Evolutionary conservation across 2,113 vertebrate species (phyloP).

Genomic region (Zonotrichia leucophrys): DNA sequence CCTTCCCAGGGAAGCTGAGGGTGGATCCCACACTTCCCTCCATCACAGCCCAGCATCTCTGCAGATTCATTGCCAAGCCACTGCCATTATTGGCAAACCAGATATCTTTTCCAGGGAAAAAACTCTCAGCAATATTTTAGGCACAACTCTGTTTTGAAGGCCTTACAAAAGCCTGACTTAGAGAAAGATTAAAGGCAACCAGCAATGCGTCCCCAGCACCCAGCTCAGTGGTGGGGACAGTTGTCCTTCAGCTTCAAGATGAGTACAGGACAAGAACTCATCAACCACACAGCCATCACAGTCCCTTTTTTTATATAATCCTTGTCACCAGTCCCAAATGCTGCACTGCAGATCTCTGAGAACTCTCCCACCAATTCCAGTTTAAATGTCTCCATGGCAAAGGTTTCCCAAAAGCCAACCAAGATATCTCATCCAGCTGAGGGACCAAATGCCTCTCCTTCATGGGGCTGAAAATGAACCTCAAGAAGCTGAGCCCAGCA

Average conservation of each 20-base stretch:
- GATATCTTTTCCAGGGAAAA: background rate
- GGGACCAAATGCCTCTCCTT: background rate
- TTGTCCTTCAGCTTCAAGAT: background rate
- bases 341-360: background rate
- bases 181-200: background rate
- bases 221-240: background rate
- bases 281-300: rapidly evolving
- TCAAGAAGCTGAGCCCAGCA: background rate
- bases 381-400: background rate
- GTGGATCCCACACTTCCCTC: background rate
- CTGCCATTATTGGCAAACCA: background rate
- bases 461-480: background rate
- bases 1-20: background rate
- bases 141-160: background rate
- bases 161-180: background rate
- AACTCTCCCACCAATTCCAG: background rate
- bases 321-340: background rate
- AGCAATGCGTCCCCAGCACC: background rate
- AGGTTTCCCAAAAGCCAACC: background rate
- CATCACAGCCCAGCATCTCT: background rate
- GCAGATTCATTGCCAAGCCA: background rate
- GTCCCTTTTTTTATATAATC: background rate
- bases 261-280: background rate
- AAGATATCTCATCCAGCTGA: background rate
- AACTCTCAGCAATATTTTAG: background rate